These are phyloP conservation scores for Patiria miniata DNA, from an alignment of 35 echinoderm and acorn worm genomes.

Conservation along the genomic window DNA sequence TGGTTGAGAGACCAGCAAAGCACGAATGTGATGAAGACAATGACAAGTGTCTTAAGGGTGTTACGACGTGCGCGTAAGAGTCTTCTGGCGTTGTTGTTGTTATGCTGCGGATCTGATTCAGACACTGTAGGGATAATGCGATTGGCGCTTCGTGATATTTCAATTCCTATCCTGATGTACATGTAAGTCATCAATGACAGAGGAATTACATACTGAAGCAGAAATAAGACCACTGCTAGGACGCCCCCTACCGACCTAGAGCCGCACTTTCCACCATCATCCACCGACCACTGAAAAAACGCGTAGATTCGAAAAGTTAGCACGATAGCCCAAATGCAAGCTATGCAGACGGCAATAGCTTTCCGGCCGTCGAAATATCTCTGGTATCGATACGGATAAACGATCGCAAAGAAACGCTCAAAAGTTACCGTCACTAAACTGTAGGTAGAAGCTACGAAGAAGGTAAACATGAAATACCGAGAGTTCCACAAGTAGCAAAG, in stretches of 20 bases:
- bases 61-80: slow-evolving; percentile 41
- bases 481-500: slow-evolving; percentile 64
- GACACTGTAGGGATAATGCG: neutral
- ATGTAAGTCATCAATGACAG: slow-evolving; percentile 2
- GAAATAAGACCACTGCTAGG: neutral
- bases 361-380: neutral
- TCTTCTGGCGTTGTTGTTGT: neutral
- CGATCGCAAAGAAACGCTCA: slow-evolving; percentile 70
- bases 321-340: neutral
- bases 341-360: neutral
- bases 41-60: slow-evolving; percentile 51
- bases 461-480: slow-evolving; percentile 39
- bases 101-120: neutral
- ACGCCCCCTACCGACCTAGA: neutral
- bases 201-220: slow-evolving; percentile 44
- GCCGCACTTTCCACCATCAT: neutral
- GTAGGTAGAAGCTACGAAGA: slow-evolving; percentile 50
- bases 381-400: slow-evolving; percentile 51
- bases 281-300: neutral
- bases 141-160: neutral
- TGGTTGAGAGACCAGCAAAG: slow-evolving; percentile 85
- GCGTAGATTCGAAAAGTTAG: neutral
- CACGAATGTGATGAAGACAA: slow-evolving; percentile 61
- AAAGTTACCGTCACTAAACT: slow-evolving; percentile 54
- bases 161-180: neutral